phyloP scores from a whole-genome alignment of 2,797 vertebrate species.

The Hoplostethus atlanticus region DNA sequence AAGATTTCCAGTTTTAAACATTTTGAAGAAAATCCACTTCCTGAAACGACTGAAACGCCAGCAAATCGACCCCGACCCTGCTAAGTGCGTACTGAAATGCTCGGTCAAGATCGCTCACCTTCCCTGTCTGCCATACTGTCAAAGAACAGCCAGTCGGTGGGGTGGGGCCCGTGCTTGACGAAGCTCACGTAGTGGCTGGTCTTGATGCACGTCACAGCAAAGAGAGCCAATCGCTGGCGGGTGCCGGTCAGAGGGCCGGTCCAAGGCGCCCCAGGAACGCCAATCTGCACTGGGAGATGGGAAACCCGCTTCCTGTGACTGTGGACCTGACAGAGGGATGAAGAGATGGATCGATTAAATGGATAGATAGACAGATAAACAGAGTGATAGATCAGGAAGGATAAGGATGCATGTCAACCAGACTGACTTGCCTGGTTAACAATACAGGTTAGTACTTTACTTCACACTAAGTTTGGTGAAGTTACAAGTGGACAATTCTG shows the following conservation, averaged over 20 bases:
- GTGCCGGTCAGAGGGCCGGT: conserved; percentile 63
- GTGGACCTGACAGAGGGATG: conserved; percentile 81
- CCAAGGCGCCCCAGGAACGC: conserved; percentile 70
- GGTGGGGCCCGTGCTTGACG: conserved; percentile 79
- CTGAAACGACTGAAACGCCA: neutral
- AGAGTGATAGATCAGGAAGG: too few relatives aligned
- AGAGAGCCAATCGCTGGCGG: conserved; percentile 85
- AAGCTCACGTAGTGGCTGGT: conserved; percentile 92
- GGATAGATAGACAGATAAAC: neutral
- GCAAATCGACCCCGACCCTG: neutral
- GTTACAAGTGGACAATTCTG: too few relatives aligned
- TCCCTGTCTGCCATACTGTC: conserved; percentile 92
- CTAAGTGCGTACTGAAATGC: too few relatives aligned
- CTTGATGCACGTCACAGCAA: conserved; percentile 89
- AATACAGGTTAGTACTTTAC: too few relatives aligned
- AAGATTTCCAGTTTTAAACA: too few relatives aligned
- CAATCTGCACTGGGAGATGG: conserved; percentile 75
- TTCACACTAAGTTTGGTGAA: too few relatives aligned
- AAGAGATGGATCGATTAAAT: neutral
- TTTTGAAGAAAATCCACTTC: too few relatives aligned
- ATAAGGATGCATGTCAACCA: neutral
- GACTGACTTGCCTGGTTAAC: too few relatives aligned
- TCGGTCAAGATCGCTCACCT: conserved; percentile 71
- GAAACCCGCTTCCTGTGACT: conserved; percentile 80
- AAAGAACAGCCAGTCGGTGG: conserved; percentile 88